Conservation (phyloP, 2,113 vertebrate species). For the Pampusana beccarii region DNA sequence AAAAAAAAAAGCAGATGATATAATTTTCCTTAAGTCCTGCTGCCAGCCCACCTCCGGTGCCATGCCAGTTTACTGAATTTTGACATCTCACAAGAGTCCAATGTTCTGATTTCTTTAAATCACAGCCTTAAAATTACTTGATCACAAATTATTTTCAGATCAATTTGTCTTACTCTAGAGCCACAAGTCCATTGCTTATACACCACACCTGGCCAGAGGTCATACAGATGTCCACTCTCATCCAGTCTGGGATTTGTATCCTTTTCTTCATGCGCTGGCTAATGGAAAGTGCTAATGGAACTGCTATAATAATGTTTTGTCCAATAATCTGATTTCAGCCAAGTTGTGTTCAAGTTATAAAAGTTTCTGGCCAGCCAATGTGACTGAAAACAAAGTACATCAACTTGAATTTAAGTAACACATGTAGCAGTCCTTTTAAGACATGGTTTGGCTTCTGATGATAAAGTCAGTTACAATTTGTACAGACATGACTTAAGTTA, state of each 20-base stretch:
- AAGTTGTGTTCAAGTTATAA: background rate
- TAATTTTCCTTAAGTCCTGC: background rate
- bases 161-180: background rate
- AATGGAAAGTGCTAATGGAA: background rate
- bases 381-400: background rate
- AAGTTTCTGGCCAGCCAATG: background rate
- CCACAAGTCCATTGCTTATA: background rate
- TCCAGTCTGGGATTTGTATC: background rate
- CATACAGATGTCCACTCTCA: background rate
- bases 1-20: too few relatives aligned
- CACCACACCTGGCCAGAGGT: too few relatives aligned
- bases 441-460: background rate
- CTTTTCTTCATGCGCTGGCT: background rate
- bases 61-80: background rate
- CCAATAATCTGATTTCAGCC: background rate
- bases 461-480: background rate
- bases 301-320: background rate
- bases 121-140: background rate
- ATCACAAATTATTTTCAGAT: background rate
- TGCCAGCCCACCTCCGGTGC: background rate
- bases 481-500: background rate
- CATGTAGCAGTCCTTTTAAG: background rate
- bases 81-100: background rate
- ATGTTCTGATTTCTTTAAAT: background rate
- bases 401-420: background rate